Evolutionary conservation across 2,888 invertebrate species (phyloP).

Genomic region (Endomychus coccineus): DNA sequence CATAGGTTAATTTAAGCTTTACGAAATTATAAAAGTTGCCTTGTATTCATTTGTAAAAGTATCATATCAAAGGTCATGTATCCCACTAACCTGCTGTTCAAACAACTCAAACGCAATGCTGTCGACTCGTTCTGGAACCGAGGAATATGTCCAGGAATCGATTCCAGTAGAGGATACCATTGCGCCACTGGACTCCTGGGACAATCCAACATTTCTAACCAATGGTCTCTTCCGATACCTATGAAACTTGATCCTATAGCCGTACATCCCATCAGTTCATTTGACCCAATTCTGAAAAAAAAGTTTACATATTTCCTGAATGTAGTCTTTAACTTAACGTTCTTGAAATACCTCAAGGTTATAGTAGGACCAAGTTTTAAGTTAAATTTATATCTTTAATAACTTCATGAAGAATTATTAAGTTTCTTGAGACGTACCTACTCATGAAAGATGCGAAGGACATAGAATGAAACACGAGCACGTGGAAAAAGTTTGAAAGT

Average conservation of each 20-base stretch:
- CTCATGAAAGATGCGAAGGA: too few relatives aligned
- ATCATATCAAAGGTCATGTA: neutral
- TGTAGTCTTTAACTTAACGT: neutral
- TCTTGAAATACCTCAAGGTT: too few relatives aligned
- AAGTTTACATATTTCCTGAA: slow-evolving; percentile 1
- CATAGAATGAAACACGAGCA: too few relatives aligned
- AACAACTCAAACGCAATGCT: slow-evolving; percentile 56
- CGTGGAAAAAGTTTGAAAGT: too few relatives aligned
- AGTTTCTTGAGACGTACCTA: too few relatives aligned
- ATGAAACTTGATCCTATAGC: slow-evolving; percentile 70
- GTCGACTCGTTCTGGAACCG: slow-evolving; percentile 39
- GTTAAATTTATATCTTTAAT: too few relatives aligned
- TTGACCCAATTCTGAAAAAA: slow-evolving; percentile 67
- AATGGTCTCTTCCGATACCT: slow-evolving; percentile 73
- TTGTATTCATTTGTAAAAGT: too few relatives aligned
- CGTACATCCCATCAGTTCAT: slow-evolving; percentile 79
- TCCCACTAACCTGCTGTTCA: slow-evolving; percentile 56
- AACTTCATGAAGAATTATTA: too few relatives aligned
- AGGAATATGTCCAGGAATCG: slow-evolving; percentile 56
- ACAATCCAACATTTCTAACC: slow-evolving; percentile 79
- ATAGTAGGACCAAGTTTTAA: too few relatives aligned
- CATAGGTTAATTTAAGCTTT: too few relatives aligned
- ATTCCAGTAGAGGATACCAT: slow-evolving; percentile 73
- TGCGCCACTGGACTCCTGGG: slow-evolving; percentile 77
- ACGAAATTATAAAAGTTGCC: too few relatives aligned